Percentiles rank a stretch among this genome's conserved stretches.
phyloP scores from a whole-genome alignment of 2,797 vertebrate genomes.

The Poeciliopsis presidionis region DNA sequence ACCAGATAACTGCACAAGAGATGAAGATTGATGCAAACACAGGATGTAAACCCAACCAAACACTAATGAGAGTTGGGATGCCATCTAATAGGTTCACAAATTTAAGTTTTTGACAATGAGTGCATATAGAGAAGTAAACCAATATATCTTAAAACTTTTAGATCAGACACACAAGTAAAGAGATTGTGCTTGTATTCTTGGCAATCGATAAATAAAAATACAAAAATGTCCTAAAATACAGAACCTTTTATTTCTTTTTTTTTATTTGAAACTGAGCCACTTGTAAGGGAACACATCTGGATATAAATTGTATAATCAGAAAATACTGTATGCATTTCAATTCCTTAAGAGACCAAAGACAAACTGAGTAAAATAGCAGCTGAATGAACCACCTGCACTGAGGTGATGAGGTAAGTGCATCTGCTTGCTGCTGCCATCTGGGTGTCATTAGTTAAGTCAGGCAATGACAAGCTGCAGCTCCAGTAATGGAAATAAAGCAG shows the following conservation, averaged over 20 bases:
- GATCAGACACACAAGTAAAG: neutral
- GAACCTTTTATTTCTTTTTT: neutral
- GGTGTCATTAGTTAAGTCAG: conserved; percentile 69
- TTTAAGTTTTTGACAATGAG: neutral
- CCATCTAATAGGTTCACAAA: neutral
- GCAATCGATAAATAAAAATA: neutral
- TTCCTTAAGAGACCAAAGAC: conserved; percentile 40
- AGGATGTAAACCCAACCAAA: neutral
- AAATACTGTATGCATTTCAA: conserved; percentile 24
- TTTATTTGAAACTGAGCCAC: neutral
- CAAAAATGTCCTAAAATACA: neutral
- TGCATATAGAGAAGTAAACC: neutral
- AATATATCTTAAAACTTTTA: neutral
- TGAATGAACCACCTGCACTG: conserved; percentile 69
- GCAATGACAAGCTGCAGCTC: conserved; percentile 50
- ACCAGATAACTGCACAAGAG: too few species aligned
- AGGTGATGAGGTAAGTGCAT: conserved; percentile 61
- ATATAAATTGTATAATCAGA: conserved; percentile 18
- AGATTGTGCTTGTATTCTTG: neutral
- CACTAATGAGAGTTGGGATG: neutral
- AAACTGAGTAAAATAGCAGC: conserved; percentile 57
- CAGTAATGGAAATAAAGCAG: conserved; percentile 56
- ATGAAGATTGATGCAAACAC: neutral
- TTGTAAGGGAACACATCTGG: neutral
- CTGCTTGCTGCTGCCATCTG: conserved; percentile 70